Evolutionary conservation across 1,140 invertebrate genomes (phyloP).

Genomic region (Dendrolimus kikuchii): DNA sequence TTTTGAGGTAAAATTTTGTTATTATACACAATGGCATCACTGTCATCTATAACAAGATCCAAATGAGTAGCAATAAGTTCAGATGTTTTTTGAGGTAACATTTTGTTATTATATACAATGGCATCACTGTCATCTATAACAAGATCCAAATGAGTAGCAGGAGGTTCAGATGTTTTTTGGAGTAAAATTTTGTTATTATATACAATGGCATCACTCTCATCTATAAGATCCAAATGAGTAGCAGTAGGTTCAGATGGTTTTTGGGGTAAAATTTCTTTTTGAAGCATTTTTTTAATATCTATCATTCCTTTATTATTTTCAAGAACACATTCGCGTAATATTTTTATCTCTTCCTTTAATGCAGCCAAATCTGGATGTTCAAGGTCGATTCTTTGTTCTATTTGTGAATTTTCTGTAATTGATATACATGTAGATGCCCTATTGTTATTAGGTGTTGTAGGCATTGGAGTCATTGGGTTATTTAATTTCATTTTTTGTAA

Average conservation of each 20-base stretch:
- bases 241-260: not conserved
- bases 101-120: slow-evolving; percentile 4
- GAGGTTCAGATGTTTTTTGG: too few species aligned
- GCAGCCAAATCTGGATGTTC: slow-evolving; percentile 22
- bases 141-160: too few species aligned
- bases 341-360: slow-evolving; percentile 29
- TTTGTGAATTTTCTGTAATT: not conserved
- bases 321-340: slow-evolving; percentile 20
- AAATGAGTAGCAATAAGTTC: not conserved
- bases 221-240: not conserved
- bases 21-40: not conserved
- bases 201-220: not conserved
- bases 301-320: slow-evolving; percentile 27
- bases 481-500: slow-evolving; percentile 41
- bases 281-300: slow-evolving; percentile 28
- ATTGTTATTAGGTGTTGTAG: slow-evolving; percentile 27
- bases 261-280: slow-evolving; percentile 5
- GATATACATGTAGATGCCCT: not conserved
- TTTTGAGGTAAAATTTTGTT: too few species aligned
- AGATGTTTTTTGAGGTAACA: not conserved
- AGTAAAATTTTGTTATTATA: too few species aligned
- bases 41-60: not conserved
- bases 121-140: too few species aligned
- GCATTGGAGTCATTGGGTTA: slow-evolving; percentile 41
- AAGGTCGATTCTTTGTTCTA: slow-evolving; percentile 2